Percentiles rank a stretch among this genome's conserved stretches.
Evolutionary conservation across 2,797 vertebrate genomes (phyloP).

Genomic region (Danio jaintianensis): DNA sequence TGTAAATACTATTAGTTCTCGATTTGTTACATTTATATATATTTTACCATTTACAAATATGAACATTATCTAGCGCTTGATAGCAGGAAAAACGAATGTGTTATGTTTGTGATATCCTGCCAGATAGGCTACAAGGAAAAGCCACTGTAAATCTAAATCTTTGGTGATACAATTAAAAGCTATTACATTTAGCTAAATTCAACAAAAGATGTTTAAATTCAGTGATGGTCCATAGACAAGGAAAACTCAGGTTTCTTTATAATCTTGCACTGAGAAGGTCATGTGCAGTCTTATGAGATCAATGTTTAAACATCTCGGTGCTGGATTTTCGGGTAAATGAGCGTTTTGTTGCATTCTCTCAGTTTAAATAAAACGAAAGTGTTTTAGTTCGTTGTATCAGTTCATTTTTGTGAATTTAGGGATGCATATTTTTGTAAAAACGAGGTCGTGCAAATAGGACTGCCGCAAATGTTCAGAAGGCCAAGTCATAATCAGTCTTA

Average conservation of each 20-base stretch:
- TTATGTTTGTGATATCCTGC: constrained; percentile 74
- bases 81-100: constrained; percentile 71
- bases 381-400: constrained; percentile 32
- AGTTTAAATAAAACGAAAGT: constrained; percentile 80
- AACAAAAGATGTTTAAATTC: constrained; percentile 46
- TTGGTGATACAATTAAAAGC: constrained; percentile 52
- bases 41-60: constrained; percentile 82
- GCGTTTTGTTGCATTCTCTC: constrained; percentile 76
- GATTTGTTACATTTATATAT: constrained; percentile 82
- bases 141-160: constrained; percentile 61
- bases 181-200: constrained; percentile 57
- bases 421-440: background rate
- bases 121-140: constrained; percentile 72
- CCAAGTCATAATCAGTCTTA: background rate
- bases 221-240: constrained; percentile 68
- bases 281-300: constrained; percentile 73
- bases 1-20: constrained; percentile 88
- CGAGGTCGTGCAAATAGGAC: background rate
- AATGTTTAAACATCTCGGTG: constrained; percentile 61
- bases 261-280: constrained; percentile 61
- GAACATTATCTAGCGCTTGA: constrained; percentile 79
- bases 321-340: constrained; percentile 76
- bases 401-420: background rate
- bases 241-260: constrained; percentile 88
- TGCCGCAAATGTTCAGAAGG: background rate